A percentile compares a stretch with the other conserved stretches of the same genome.
Conservation (phyloP, 2,113 vertebrate species). For the Cnemophilus loriae region DNA sequence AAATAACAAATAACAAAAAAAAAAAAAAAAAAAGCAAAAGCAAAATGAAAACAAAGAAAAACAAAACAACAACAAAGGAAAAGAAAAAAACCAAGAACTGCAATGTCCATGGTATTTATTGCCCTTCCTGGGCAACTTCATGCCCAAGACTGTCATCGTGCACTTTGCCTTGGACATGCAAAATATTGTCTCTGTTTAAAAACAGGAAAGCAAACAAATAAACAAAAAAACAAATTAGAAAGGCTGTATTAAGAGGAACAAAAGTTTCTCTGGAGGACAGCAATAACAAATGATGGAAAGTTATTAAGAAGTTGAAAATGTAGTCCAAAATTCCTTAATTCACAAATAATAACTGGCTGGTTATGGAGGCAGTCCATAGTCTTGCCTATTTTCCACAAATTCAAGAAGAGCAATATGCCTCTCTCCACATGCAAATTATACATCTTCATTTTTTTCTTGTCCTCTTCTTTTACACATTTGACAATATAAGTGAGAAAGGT, state of each 20-base stretch:
- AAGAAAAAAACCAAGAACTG: background rate
- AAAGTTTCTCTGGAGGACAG: background rate
- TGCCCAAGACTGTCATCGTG: background rate
- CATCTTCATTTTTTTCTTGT: background rate
- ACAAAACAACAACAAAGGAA: background rate
- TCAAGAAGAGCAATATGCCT: background rate
- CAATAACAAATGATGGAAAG: background rate
- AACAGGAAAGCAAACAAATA: background rate
- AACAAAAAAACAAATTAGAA: background rate
- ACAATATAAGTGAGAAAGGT: background rate
- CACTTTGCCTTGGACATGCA: background rate
- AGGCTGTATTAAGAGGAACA: background rate
- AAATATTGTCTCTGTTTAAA: background rate
- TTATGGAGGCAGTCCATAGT: background rate
- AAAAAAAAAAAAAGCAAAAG: too few relatives aligned
- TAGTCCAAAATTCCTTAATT: background rate
- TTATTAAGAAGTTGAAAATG: background rate
- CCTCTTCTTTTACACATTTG: background rate
- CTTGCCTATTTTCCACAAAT: background rate
- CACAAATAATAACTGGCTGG: background rate
- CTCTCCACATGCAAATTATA: background rate
- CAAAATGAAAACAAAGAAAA: background rate
- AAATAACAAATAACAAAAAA: background rate
- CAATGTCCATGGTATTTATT: background rate
- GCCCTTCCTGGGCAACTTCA: background rate